Percentiles rank a stretch among this genome's conserved stretches.
Conservation (phyloP, 2,888 invertebrate genomes). For the Allacma fusca region DNA sequence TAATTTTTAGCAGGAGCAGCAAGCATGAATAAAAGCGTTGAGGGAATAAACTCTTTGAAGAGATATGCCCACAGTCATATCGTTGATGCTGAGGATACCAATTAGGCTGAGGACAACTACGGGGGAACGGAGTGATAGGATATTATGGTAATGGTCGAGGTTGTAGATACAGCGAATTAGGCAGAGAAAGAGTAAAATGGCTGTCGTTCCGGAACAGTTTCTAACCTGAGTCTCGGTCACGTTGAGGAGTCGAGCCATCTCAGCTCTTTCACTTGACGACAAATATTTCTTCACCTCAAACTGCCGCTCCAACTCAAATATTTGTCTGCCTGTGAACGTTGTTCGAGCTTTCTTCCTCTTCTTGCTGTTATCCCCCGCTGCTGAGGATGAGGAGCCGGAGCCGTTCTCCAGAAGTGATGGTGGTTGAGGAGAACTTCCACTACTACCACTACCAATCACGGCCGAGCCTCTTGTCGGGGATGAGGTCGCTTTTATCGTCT, state of each 20-base stretch:
- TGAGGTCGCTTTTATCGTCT: background rate
- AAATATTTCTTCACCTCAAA: slow-evolving; percentile 94
- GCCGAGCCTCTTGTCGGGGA: background rate
- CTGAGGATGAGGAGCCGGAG: slow-evolving; percentile 11
- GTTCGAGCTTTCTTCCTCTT: slow-evolving; percentile 89
- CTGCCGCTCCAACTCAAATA: slow-evolving; percentile 95
- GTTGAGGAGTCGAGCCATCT: slow-evolving; percentile 91
- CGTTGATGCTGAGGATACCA: too few relatives aligned
- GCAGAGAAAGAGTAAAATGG: too few relatives aligned
- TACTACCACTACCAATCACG: slow-evolving; percentile 13
- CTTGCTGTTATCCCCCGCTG: slow-evolving; percentile 64
- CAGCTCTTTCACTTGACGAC: slow-evolving; percentile 90
- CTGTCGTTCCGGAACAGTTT: slow-evolving; percentile 7
- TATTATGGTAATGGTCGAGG: too few relatives aligned
- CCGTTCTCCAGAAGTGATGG: slow-evolving; percentile 29
- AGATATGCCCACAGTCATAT: too few relatives aligned
- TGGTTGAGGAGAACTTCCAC: slow-evolving; percentile 13
- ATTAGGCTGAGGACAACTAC: too few relatives aligned
- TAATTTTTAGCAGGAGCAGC: too few relatives aligned
- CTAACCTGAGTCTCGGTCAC: slow-evolving; percentile 96
- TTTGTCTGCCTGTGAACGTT: slow-evolving; percentile 94
- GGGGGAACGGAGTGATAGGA: too few relatives aligned
- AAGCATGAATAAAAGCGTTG: too few relatives aligned
- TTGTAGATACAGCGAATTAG: too few relatives aligned
- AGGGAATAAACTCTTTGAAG: too few relatives aligned